phyloP scores from a whole-genome alignment of 1,140 invertebrate genomes.

The Papilio glaucus region DNA sequence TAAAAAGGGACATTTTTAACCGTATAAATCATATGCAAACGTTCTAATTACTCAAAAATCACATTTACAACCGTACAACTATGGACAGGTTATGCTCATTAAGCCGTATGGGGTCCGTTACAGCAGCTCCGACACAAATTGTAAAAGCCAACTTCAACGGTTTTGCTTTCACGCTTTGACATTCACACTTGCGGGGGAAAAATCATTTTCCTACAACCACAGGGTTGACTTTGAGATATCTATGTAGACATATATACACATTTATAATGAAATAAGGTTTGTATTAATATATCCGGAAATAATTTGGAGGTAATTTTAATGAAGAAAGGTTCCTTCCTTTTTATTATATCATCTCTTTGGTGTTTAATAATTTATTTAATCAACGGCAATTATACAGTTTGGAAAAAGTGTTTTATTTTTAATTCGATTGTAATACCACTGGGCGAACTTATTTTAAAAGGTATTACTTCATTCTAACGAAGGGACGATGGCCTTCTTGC shows the following conservation, averaged over 20 bases:
- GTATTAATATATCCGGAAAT: not conserved
- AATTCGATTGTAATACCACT: no score
- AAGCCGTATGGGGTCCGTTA: slow-evolving; percentile 42
- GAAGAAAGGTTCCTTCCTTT: not conserved
- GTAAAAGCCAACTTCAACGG: slow-evolving; percentile 45
- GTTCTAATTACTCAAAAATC: slow-evolving; percentile 73
- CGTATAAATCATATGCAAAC: slow-evolving; percentile 64
- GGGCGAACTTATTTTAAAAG: no score
- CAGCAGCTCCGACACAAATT: slow-evolving; percentile 36
- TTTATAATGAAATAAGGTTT: not conserved
- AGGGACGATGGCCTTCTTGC: no score
- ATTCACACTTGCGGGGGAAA: slow-evolving; percentile 46
- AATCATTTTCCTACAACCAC: slow-evolving; percentile 24
- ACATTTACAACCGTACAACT: slow-evolving; percentile 61
- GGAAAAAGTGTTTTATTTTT: no score
- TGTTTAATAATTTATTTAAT: not conserved
- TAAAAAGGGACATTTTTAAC: slow-evolving; percentile 60
- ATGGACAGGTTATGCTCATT: slow-evolving; percentile 65
- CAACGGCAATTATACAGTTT: not conserved
- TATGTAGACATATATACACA: not conserved
- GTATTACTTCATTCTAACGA: no score
- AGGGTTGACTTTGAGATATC: slow-evolving; percentile 17
- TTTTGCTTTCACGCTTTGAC: slow-evolving; percentile 48
- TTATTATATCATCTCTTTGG: not conserved
- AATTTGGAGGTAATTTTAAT: not conserved